These are phyloP conservation scores for Netelia inedita DNA, from an alignment of 2,888 invertebrate species.

Conservation along the genomic window DNA sequence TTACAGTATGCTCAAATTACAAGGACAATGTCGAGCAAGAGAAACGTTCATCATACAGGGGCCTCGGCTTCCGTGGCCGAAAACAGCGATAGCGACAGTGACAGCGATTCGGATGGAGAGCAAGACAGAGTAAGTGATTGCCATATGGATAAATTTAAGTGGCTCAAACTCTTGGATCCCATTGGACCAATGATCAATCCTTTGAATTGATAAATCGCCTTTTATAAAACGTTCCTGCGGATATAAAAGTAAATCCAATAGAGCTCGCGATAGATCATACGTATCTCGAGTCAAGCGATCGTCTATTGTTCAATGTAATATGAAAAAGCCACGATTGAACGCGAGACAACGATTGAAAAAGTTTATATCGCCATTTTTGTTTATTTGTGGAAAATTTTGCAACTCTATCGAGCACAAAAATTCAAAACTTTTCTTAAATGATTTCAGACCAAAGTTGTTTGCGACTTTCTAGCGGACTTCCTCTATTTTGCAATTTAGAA, in stretches of 20 bases:
- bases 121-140: constrained; percentile 86
- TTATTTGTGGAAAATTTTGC: background rate
- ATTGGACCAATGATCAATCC: background rate
- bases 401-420: background rate
- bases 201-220: background rate
- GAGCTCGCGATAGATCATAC: too few species aligned
- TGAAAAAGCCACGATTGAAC: too few species aligned
- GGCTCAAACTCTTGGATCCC: background rate
- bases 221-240: background rate
- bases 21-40: constrained; percentile 78
- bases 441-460: background rate
- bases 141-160: background rate
- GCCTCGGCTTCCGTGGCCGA: constrained; percentile 72
- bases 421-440: background rate
- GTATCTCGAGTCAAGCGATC: too few species aligned
- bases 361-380: too few species aligned
- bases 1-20: constrained; percentile 73
- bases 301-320: too few species aligned
- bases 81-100: constrained; percentile 87
- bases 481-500: constrained; percentile 18
- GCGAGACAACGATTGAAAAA: too few species aligned
- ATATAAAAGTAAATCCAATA: background rate
- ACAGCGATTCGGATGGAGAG: constrained; percentile 87
- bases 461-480: background rate
- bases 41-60: constrained; percentile 77